Base-by-base conservation (phyloP, 2,113 vertebrate species). In the Labeo rohita region DNA sequence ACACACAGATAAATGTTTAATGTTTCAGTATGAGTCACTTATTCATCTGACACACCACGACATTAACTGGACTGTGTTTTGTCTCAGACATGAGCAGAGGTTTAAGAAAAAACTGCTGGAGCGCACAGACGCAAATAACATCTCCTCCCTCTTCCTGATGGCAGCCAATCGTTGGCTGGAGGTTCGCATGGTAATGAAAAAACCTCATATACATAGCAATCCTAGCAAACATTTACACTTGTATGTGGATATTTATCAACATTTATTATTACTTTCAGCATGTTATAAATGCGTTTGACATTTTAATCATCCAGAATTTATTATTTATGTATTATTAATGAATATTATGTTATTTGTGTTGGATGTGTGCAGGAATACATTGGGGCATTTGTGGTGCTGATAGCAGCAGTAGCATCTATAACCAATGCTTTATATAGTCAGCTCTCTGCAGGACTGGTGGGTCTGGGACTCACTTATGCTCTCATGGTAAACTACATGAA, bases 81-180 rank as follows among this genome's bases (percentile, higher is more conserved):
- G 18, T 80, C 80, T 45, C 90, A 99, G 98, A 88, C 98, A 98
- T 0, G 97, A 99, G 94, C 94, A 95, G 89, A 93, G 95, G 84
- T 99, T 99, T 93, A 95, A 96, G 88, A 96, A 99, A 91, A 97
- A 96, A 88, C 94, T 99, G 79, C 95, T 99, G 0, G 97, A 98
- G 91, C 97, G 96, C 92, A 97, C 97, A 0, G 98, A 99, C 63
- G 97, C 97, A 92, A 99, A 99, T 95, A 99, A 99, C 92, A 98
- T 99, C 1, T 96, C 98, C 85, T 99, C 98, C 36, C 97, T 99
- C 79, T 99, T 99, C 92, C 97, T 99, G 89, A 98, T 97, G 0
- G 97, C 97, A 13, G 98, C 98, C 90, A 99, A 99, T 92, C 97
- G 98, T 54, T 99, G 98, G 98, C 95, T 99, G 89, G 98, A 99